These are phyloP conservation scores for Ailurus styani DNA, from an alignment of 2,113 vertebrate genomes.

Conservation along the genomic window DNA sequence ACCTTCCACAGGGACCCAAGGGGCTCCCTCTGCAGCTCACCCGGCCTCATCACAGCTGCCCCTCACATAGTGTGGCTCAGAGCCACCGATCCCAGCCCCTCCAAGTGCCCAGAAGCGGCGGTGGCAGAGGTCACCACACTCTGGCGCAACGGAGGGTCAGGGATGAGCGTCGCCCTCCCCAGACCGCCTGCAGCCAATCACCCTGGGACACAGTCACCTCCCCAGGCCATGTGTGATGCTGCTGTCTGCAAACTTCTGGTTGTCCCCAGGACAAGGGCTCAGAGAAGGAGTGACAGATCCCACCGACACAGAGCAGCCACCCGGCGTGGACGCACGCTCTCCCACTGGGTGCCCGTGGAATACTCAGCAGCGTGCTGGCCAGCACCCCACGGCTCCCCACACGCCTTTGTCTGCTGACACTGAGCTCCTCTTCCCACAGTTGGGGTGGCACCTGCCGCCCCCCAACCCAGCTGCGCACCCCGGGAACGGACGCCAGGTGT, in stretches of 20 bases:
- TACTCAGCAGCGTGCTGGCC: not conserved
- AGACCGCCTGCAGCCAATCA: too few species aligned
- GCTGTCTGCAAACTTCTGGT: not conserved
- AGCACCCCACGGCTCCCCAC: not conserved
- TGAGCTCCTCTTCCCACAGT: too few species aligned
- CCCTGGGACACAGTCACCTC: not conserved
- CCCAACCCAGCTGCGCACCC: not conserved
- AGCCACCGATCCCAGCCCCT: not conserved
- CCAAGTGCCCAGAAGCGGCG: accelerated
- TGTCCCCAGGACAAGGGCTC: not conserved
- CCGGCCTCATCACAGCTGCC: not conserved
- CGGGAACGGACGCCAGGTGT: not conserved
- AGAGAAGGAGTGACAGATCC: not conserved
- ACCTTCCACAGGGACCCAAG: not conserved
- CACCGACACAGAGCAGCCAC: too few species aligned
- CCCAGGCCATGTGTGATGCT: not conserved
- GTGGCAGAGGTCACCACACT: not conserved
- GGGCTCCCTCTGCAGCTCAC: not conserved
- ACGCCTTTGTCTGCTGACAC: accelerated
- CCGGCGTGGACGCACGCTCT: accelerated
- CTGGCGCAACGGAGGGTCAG: too few species aligned
- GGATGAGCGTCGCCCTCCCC: not conserved
- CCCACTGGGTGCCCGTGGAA: accelerated
- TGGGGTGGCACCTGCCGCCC: too few species aligned
- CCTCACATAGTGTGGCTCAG: not conserved